Percentiles rank a stretch among this genome's conserved stretches.
Conservation (phyloP, 2,888 invertebrate genomes). For the Gnatocerus cornutus region DNA sequence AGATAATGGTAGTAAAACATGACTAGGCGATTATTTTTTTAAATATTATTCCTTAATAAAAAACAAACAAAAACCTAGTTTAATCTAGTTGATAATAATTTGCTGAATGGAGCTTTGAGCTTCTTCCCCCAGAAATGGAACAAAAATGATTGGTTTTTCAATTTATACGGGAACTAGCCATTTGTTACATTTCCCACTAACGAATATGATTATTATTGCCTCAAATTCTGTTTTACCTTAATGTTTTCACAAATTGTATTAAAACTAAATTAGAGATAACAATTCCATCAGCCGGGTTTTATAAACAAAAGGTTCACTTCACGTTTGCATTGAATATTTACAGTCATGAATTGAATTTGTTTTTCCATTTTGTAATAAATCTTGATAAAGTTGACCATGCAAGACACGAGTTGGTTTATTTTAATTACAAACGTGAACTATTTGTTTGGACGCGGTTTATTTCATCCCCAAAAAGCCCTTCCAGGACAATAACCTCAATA, state of each 20-base stretch:
- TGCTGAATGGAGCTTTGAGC: too few relatives aligned
- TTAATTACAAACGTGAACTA: background rate
- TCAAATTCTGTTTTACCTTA: background rate
- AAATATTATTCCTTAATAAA: too few relatives aligned
- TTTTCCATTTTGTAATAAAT: background rate
- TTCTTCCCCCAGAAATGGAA: too few relatives aligned
- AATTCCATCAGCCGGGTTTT: background rate
- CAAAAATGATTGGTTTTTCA: too few relatives aligned
- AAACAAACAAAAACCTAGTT: background rate
- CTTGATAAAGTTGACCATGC: background rate
- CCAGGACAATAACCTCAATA: constrained; percentile 3
- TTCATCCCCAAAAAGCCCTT: background rate
- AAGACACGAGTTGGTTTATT: background rate
- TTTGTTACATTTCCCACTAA: background rate
- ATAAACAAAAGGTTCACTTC: background rate
- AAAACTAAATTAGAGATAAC: background rate
- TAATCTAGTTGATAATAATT: too few relatives aligned
- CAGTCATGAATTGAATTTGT: constrained; percentile 10
- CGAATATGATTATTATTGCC: background rate
- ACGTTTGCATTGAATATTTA: constrained; percentile 10
- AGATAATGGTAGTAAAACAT: too few relatives aligned
- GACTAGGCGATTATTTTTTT: background rate
- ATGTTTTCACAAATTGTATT: background rate
- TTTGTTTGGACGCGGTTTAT: background rate
- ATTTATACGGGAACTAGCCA: background rate